Evolutionary conservation across 2,113 vertebrate genomes (phyloP).

Genomic region (Mystacornis crossleyi): DNA sequence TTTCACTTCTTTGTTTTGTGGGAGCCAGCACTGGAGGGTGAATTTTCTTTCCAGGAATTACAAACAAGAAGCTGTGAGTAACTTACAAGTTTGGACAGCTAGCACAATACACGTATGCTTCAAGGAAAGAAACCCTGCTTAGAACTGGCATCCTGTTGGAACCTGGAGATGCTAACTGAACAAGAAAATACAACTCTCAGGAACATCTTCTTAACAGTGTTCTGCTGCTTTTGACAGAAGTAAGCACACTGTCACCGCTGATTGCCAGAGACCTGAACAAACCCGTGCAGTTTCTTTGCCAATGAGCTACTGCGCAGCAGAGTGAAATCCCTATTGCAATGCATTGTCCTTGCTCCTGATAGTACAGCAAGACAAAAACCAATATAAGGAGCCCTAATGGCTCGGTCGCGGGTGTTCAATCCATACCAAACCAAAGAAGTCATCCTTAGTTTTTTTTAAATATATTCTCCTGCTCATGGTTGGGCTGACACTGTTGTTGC

Average conservation of each 20-base stretch:
- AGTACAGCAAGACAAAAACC: neutral
- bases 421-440: neutral
- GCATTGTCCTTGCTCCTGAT: neutral
- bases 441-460: neutral
- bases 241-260: neutral
- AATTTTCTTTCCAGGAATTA: constrained; percentile 76
- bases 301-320: neutral
- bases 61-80: constrained; percentile 62
- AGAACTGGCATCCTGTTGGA: neutral
- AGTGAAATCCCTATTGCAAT: neutral
- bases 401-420: neutral
- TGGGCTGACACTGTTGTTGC: neutral
- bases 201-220: neutral
- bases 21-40: constrained; percentile 57
- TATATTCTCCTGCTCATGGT: neutral
- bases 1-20: constrained; percentile 46
- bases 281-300: neutral
- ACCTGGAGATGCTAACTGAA: neutral
- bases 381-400: neutral
- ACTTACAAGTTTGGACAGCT: constrained; percentile 70
- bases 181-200: neutral
- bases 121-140: constrained; percentile 26
- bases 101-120: constrained; percentile 32
- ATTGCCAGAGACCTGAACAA: neutral
- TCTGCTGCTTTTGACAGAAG: neutral